Evolutionary conservation across 1,140 invertebrate species (phyloP).

Genomic region (Halesus radiatus): DNA sequence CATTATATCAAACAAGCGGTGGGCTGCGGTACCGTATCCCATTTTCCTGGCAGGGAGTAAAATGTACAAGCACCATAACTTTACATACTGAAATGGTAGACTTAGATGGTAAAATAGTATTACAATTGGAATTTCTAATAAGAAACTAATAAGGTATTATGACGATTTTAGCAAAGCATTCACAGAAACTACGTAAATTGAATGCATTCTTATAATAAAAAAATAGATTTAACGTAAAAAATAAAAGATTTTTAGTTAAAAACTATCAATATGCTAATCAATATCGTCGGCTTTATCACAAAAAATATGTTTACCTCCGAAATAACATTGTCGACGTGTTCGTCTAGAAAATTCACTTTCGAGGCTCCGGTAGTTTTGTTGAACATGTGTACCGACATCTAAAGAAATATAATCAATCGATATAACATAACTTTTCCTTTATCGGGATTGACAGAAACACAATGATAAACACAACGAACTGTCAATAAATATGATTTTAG

Average conservation of each 20-base stretch:
- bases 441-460: no score
- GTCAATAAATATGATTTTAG: no score
- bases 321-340: constrained; percentile 55
- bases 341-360: constrained; percentile 55
- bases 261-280: neutral
- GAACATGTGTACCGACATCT: constrained; percentile 44
- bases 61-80: no score
- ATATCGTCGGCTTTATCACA: neutral
- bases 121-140: neutral
- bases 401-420: no score
- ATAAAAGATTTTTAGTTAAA: no score
- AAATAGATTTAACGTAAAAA: no score
- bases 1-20: neutral
- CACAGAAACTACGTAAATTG: neutral
- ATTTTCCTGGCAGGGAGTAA: no score
- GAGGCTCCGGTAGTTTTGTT: constrained; percentile 45
- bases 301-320: constrained; percentile 48
- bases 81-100: no score
- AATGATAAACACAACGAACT: no score
- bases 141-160: neutral
- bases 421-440: no score
- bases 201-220: neutral
- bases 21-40: neutral
- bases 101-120: no score
- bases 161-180: neutral